Evolutionary conservation across 2,113 vertebrate genomes (phyloP).

Genomic region (Alouatta palliata): DNA sequence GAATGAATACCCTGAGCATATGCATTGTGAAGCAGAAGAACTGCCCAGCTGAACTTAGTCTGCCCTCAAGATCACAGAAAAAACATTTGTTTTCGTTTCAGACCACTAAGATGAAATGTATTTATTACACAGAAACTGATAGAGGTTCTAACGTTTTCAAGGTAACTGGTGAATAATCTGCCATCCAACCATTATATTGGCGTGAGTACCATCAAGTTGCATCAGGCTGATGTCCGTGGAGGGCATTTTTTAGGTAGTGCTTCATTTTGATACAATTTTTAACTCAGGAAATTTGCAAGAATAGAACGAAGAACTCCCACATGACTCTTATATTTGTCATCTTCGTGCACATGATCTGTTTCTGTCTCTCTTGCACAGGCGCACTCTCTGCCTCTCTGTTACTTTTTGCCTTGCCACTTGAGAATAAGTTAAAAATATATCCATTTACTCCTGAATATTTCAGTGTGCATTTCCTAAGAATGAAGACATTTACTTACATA

Average conservation of each 20-base stretch:
- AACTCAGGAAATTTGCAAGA: not conserved
- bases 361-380: not conserved
- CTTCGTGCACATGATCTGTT: too few relatives aligned
- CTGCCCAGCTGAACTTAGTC: not conserved
- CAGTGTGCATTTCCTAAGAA: not conserved
- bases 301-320: not conserved
- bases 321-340: not conserved
- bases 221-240: not conserved
- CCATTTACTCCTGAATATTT: not conserved
- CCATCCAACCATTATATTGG: not conserved
- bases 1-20: not conserved
- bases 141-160: not conserved
- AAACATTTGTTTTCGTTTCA: not conserved
- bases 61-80: not conserved
- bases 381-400: not conserved
- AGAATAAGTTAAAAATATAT: not conserved
- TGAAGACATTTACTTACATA: not conserved
- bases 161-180: not conserved
- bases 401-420: not conserved
- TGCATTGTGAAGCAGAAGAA: not conserved
- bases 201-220: not conserved
- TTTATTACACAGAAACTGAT: not conserved
- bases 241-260: not conserved
- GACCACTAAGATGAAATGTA: not conserved
- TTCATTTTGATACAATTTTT: not conserved